Base-by-base conservation (phyloP, 2,113 vertebrate species). In the Bubo bubo region DNA sequence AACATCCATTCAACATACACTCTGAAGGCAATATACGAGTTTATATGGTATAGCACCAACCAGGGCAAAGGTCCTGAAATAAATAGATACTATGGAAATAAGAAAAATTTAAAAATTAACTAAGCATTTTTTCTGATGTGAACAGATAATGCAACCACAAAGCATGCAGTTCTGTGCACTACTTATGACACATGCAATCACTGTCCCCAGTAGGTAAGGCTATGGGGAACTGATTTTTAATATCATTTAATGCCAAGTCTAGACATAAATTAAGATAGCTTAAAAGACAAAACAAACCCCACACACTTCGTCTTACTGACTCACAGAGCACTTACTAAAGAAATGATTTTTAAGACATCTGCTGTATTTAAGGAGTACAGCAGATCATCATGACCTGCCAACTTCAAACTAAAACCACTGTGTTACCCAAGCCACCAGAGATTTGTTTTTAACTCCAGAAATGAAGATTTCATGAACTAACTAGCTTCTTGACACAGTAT, bases 201-300 rank as follows among this genome's bases (percentile, higher is more conserved):
- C 14, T 35, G 32, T 56, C 12, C 47, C 18, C 70, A 63, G n/a
- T 32, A 89, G n/a, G 37, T n/a, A 82, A 68, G 28, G 50, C 68
- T 49, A 32, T 3, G 18, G 9, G 52, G 19, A 94, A 91, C 3
- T 74, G 64, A 94, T 84, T 97, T 94, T 90, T 82, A 75, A 30
- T 63, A 47, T 47, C 14, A n/a, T n/a, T 85, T 93, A 93, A 94
- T 96, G 26, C 16, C 43, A 92, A 85, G 85, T 87, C 70, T 79
- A 94, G 88, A 89, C 52, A 85, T 62, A 77, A 76, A 77, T 84
- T 71, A 94, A 81, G 11, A 43, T 22, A 63, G 34, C 10, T 75
- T 52, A 58, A 71, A 80, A 94, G 85, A 45, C 11, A 50, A 37
- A 87, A 41, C 35, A 53, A 77, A 60, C 5, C 15, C 15, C 53